Conservation (phyloP, 2,113 vertebrate genomes). For the Argyrosomus japonicus region DNA sequence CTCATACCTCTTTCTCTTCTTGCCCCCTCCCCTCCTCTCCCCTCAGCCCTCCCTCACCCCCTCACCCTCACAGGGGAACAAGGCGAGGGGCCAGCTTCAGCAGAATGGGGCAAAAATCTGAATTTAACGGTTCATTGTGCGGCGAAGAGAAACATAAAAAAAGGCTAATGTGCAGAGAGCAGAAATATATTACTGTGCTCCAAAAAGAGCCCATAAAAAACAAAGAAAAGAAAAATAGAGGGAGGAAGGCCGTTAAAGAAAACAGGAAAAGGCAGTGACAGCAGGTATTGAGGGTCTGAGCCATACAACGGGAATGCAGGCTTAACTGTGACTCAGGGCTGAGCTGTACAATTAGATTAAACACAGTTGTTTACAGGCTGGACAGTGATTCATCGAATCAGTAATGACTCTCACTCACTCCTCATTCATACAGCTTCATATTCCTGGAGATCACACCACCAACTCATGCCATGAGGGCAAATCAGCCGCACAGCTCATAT, state of each 20-base stretch:
- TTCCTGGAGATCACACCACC: slow-evolving; percentile 3
- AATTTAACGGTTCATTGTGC: slow-evolving; percentile 65
- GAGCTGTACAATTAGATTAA: slow-evolving; percentile 57
- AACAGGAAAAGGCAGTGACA: slow-evolving; percentile 48
- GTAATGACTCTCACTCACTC: slow-evolving; percentile 32
- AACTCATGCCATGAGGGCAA: neutral
- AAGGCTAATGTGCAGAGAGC: slow-evolving; percentile 27
- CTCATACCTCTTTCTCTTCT: slow-evolving; percentile 65
- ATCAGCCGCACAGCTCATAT: neutral
- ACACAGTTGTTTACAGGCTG: slow-evolving; percentile 55
- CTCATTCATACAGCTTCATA: slow-evolving; percentile 39
- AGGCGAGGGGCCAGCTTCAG: slow-evolving; percentile 67
- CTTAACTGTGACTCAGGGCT: slow-evolving; percentile 72
- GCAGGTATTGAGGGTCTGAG: slow-evolving; percentile 64
- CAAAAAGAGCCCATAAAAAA: neutral
- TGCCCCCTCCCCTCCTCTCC: slow-evolving; percentile 7
- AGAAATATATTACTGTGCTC: slow-evolving; percentile 31
- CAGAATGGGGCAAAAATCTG: slow-evolving; percentile 64
- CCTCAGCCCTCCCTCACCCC: slow-evolving; percentile 1
- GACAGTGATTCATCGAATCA: slow-evolving; percentile 63
- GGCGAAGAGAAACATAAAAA: slow-evolving; percentile 47
- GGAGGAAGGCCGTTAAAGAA: slow-evolving; percentile 32
- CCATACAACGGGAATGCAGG: slow-evolving; percentile 49
- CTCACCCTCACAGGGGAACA: slow-evolving; percentile 57
- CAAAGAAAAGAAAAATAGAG: neutral